Conservation (phyloP, 2,797 vertebrate genomes). For the Enteromius paludinosus region DNA sequence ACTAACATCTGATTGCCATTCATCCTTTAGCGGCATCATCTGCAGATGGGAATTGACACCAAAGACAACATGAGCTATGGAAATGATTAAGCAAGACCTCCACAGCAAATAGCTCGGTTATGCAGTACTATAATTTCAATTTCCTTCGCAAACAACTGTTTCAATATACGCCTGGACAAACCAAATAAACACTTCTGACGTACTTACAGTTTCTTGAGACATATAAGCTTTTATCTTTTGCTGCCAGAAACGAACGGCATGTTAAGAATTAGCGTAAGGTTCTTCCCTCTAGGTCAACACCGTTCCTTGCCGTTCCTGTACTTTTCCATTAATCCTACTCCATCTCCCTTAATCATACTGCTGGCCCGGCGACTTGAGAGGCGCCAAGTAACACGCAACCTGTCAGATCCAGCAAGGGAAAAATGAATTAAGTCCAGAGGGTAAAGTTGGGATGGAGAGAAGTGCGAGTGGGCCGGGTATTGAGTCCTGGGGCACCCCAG, state of each 20-base stretch:
- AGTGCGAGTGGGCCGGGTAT: conserved; percentile 60
- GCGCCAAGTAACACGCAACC: conserved; percentile 64
- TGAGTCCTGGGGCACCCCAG: conserved; percentile 59
- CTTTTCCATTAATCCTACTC: conserved; percentile 58
- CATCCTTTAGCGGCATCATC: conserved; percentile 24
- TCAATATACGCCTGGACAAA: conserved; percentile 41
- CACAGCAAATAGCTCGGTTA: conserved; percentile 39
- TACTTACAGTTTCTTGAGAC: conserved; percentile 38
- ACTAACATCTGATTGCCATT: conserved; percentile 52
- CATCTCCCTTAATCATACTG: conserved; percentile 64
- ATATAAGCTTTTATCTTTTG: conserved; percentile 34
- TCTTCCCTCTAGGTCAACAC: conserved; percentile 44
- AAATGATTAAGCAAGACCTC: conserved; percentile 40
- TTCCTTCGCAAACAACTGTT: conserved; percentile 39
- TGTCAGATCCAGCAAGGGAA: conserved; percentile 61
- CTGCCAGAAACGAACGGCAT: conserved; percentile 43
- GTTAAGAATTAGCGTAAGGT: conserved; percentile 40
- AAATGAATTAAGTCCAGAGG: conserved; percentile 66
- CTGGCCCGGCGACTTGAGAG: conserved; percentile 53
- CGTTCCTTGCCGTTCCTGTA: conserved; percentile 45
- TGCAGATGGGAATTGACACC: conserved; percentile 44
- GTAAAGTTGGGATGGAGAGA: conserved; percentile 63
- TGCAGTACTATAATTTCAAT: conserved; percentile 39
- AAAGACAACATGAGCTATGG: conserved; percentile 49
- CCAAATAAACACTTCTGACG: conserved; percentile 45